phyloP scores from a whole-genome alignment of 1,140 invertebrate genomes.

The Popillia japonica region DNA sequence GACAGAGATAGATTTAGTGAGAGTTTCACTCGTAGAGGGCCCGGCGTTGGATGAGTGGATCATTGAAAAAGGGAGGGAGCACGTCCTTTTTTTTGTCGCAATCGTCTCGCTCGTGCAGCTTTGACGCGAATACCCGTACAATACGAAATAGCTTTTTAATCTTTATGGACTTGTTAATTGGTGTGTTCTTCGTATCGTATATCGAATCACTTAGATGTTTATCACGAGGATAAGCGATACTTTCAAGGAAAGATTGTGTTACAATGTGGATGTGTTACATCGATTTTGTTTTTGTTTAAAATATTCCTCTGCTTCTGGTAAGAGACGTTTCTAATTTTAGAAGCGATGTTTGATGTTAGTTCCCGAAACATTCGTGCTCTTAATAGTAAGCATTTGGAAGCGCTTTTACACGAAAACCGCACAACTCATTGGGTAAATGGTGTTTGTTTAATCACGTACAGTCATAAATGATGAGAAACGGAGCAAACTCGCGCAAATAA shows the following conservation, averaged over 20 bases:
- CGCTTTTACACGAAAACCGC: no score
- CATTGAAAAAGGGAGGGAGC: not conserved
- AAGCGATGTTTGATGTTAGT: no score
- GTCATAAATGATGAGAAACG: no score
- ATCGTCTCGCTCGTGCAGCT: no score
- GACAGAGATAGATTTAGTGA: not conserved
- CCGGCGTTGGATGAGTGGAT: not conserved
- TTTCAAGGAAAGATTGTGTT: not conserved
- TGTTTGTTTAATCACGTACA: no score
- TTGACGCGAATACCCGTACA: not conserved
- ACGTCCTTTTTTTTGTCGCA: no score
- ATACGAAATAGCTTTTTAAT: constrained; percentile 9
- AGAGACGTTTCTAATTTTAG: no score
- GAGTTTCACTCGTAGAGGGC: not conserved
- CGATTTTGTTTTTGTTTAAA: not conserved
- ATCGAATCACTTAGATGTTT: not conserved
- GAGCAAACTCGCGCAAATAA: no score
- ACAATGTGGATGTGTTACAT: not conserved
- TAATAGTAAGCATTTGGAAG: no score
- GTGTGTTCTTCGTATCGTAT: constrained; percentile 12
- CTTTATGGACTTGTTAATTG: constrained; percentile 32
- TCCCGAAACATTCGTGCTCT: no score
- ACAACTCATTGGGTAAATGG: no score
- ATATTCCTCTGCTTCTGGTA: no score
- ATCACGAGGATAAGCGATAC: not conserved